A percentile compares a stretch with the other conserved stretches of the same genome.
Evolutionary conservation across 2,113 vertebrate species (phyloP).

Genomic region (Nannobrachium achirus): DNA sequence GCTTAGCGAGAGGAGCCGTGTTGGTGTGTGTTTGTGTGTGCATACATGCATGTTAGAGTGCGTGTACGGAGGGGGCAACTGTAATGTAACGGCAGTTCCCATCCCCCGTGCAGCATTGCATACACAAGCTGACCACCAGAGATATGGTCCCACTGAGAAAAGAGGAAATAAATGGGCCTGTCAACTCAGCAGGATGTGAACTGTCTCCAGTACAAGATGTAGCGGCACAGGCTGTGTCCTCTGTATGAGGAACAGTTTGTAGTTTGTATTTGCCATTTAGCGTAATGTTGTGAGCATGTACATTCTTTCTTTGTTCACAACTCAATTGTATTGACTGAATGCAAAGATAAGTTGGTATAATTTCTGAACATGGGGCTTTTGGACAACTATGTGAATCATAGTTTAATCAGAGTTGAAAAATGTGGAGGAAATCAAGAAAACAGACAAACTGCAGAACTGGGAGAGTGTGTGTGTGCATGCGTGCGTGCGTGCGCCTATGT

Average conservation of each 20-base stretch:
- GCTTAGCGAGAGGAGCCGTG: conserved; percentile 34
- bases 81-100: conserved; percentile 51
- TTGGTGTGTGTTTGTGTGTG: conserved; percentile 4
- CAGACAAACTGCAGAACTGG: no score
- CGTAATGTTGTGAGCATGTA: conserved; percentile 5
- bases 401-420: no score
- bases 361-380: conserved; percentile 14
- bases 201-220: conserved; percentile 58
- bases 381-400: no score
- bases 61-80: conserved; percentile 34
- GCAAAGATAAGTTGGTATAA: conserved; percentile 36
- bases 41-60: conserved; percentile 17
- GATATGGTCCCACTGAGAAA: conserved; percentile 63
- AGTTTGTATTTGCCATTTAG: conserved; percentile 32
- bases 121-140: conserved; percentile 62
- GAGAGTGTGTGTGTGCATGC: conserved; percentile 30
- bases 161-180: conserved; percentile 76
- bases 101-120: conserved; percentile 33
- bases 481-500: conserved; percentile 15
- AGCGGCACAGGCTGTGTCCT: conserved; percentile 50
- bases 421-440: neutral
- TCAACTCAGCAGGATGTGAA: conserved; percentile 68
- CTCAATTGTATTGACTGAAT: conserved; percentile 28
- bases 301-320: conserved; percentile 24
- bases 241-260: neutral